phyloP scores from a whole-genome alignment of 2,888 invertebrate species.

The Drosophila fungiperda region DNA sequence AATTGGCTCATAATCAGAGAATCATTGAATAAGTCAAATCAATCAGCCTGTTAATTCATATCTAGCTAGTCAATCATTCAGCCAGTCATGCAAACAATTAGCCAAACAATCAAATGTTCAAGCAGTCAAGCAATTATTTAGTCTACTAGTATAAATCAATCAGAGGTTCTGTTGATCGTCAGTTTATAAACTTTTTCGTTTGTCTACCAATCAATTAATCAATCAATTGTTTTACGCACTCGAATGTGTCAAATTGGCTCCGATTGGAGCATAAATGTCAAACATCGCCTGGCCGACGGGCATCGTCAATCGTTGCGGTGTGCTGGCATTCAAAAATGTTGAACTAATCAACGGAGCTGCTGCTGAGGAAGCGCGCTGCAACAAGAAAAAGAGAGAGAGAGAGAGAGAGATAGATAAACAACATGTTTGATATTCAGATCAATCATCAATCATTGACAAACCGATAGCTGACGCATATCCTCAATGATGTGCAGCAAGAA shows the following conservation, averaged over 20 bases:
- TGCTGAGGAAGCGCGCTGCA: slow-evolving; percentile 43
- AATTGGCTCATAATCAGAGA: not conserved
- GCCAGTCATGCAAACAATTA: not conserved
- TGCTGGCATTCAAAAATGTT: slow-evolving; percentile 80
- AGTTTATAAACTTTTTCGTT: not conserved
- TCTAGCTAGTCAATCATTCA: not conserved
- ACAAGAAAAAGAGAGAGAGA: not conserved
- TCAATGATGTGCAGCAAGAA: slow-evolving; percentile 82
- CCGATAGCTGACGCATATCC: slow-evolving; percentile 83
- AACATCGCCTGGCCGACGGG: slow-evolving; percentile 16
- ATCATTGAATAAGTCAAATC: not conserved
- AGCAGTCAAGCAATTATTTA: not conserved
- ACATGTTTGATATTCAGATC: not conserved
- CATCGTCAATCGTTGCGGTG: slow-evolving; percentile 77
- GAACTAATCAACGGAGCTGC: slow-evolving; percentile 67
- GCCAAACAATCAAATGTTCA: not conserved
- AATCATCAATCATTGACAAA: slow-evolving; percentile 31
- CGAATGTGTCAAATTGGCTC: slow-evolving; percentile 75
- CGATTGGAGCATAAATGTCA: slow-evolving; percentile 59
- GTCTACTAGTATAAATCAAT: not conserved
- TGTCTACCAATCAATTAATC: not conserved
- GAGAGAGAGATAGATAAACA: not conserved
- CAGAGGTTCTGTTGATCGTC: not conserved
- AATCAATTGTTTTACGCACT: slow-evolving; percentile 56
- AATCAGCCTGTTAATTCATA: not conserved